Evolutionary conservation across 2,113 vertebrate species (phyloP).

Genomic region (Tetraodon nigroviridis): DNA sequence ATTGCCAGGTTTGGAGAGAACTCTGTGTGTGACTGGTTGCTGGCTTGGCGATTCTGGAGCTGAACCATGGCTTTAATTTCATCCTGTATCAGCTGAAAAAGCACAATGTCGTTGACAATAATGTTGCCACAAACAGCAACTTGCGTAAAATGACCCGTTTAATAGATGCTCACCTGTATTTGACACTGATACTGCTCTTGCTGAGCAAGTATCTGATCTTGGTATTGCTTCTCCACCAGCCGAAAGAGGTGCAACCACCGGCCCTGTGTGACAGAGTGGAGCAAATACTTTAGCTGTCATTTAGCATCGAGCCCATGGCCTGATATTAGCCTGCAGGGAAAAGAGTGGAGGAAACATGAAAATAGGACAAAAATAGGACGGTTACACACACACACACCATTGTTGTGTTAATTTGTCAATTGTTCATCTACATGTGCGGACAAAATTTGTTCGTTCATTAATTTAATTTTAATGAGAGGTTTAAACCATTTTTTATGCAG

Average conservation of each 20-base stretch:
- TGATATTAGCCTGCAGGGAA: neutral
- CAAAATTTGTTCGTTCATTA: too few relatives aligned
- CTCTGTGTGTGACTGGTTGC: conserved; percentile 43
- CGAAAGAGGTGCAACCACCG: conserved; percentile 89
- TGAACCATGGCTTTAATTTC: conserved; percentile 89
- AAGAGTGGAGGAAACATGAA: neutral
- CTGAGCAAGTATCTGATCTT: conserved; percentile 88
- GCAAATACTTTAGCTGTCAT: neutral
- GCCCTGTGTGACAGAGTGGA: conserved; percentile 72
- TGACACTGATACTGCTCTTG: conserved; percentile 92
- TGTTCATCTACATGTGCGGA: too few relatives aligned
- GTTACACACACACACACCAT: too few relatives aligned
- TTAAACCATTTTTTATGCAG: too few relatives aligned
- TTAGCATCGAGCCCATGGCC: too few relatives aligned
- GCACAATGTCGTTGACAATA: neutral
- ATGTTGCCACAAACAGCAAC: neutral
- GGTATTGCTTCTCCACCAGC: conserved; percentile 90
- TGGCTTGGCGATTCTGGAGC: conserved; percentile 73
- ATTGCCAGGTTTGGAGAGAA: conserved; percentile 33
- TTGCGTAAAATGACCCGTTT: neutral
- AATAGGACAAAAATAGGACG: too few relatives aligned
- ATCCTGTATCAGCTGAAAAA: conserved; percentile 86
- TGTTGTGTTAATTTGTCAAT: too few relatives aligned
- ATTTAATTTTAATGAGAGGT: too few relatives aligned
- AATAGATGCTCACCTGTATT: conserved; percentile 76